Base-by-base conservation (phyloP, 92 coral and sea anemone species). In the Porites cylindrica region DNA sequence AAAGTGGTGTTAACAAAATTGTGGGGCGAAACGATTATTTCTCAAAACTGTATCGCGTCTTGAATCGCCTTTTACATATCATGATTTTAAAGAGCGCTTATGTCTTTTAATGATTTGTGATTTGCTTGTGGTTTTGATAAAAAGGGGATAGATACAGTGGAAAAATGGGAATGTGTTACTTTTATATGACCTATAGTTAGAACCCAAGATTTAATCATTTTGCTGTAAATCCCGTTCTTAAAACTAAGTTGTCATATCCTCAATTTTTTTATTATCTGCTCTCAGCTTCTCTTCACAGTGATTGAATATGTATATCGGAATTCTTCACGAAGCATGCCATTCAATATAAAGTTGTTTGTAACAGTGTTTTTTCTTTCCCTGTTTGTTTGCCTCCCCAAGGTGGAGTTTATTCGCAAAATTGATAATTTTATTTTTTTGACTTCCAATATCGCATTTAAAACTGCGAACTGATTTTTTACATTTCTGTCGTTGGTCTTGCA, bases 401-500 rank as follows among this genome's bases (percentile, higher is more conserved):
- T 8, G 26, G 5, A 2, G 47, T 52, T 75, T 29, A 29, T 29
- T 52, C 19, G 21, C 29, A 51, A 75, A 51, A 20, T 21, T n/a
- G 3, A 7, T 9, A 56, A 56, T 56, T 51, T 70, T 1, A 21
- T 71, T 1, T 71, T 17, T 50, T 51, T 4, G 3, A 11, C 47
- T 59, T 47, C 54, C 21, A 16, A 72, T 16, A 11, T 43, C 23
- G 1, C 24, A 72, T n/a, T 6, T 19, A 52, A 21, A 9, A 29
- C 54, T 75, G 13, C 23, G 6, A 75, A 75, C 10, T 75, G 60
- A 12, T 60, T 18, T 60, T 53, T 3, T 0, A 19, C 38, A 53
- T 32, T 78, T 58, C 51, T 73, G 59, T 5, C 66, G 17, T 81
- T 32, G 6, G 60, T 14, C n/a, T 47, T n/a, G 8, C 47, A 95